These are phyloP conservation scores for Hylaeus anthracinus DNA, from an alignment of 1,140 invertebrate species.

Conservation along the genomic window DNA sequence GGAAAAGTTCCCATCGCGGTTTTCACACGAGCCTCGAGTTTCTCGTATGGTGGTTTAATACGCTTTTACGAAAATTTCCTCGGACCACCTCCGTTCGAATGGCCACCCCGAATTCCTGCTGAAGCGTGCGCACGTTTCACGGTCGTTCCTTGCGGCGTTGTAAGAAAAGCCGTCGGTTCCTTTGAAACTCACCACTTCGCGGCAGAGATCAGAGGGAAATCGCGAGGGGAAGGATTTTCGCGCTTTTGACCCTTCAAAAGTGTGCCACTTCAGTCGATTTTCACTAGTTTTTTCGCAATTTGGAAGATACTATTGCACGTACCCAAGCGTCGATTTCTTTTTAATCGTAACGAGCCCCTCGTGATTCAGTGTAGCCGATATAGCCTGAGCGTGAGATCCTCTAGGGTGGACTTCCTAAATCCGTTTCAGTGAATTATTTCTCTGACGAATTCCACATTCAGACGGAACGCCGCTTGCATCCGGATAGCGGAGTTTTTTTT, in stretches of 20 bases:
- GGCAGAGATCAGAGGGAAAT: slow-evolving; percentile 67
- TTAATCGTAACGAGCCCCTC: not conserved
- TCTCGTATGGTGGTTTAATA: slow-evolving; percentile 35
- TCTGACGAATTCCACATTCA: slow-evolving; percentile 8
- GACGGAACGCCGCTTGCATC: slow-evolving; percentile 17
- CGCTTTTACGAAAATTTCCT: slow-evolving; percentile 4
- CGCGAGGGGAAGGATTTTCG: slow-evolving; percentile 75
- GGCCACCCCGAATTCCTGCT: slow-evolving; percentile 61
- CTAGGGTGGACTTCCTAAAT: slow-evolving; percentile 41
- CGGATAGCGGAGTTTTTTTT: slow-evolving; percentile 33
- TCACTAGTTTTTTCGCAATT: slow-evolving; percentile 25
- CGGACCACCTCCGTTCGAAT: slow-evolving; percentile 31
- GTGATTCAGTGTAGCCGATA: not conserved
- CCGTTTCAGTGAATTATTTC: slow-evolving; percentile 29
- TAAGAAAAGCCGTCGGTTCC: slow-evolving; percentile 30
- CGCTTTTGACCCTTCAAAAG: slow-evolving; percentile 72
- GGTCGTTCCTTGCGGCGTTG: slow-evolving; percentile 26
- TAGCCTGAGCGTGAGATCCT: slow-evolving; percentile 25
- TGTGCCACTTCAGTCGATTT: slow-evolving; percentile 23
- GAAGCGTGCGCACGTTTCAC: slow-evolving; percentile 63
- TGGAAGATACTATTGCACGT: not conserved
- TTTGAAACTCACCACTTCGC: slow-evolving; percentile 72
- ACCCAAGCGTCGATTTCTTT: not conserved
- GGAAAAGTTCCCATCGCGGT: not conserved
- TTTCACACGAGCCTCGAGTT: slow-evolving; percentile 46